Evolutionary conservation across 2,113 vertebrate species (phyloP).

Genomic region (Rallus limicola): DNA sequence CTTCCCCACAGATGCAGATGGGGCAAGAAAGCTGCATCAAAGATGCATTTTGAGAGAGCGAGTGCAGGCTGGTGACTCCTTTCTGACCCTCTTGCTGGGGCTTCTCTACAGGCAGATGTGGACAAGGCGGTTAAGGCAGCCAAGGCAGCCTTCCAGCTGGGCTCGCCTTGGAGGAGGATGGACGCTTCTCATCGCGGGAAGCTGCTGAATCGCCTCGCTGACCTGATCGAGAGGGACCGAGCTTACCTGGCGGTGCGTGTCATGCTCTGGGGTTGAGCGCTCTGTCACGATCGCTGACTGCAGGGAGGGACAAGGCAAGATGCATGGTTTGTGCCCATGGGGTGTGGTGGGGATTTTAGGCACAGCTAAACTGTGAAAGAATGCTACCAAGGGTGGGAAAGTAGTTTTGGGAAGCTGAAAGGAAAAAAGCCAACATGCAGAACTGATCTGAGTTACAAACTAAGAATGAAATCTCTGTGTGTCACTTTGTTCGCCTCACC

Average conservation of each 20-base stretch:
- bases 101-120: slow-evolving; percentile 85
- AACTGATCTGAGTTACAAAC: background rate
- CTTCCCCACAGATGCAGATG: rapidly evolving
- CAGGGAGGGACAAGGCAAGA: background rate
- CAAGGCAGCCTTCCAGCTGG: slow-evolving; percentile 86
- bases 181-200: slow-evolving; percentile 89
- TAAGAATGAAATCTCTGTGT: rapidly evolving
- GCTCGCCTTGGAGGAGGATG: slow-evolving; percentile 94
- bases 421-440: rapidly evolving
- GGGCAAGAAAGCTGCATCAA: background rate
- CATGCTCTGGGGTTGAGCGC: rapidly evolving
- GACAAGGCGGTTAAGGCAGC: slow-evolving; percentile 91
- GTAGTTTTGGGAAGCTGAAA: background rate
- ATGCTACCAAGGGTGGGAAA: background rate
- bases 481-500: background rate
- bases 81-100: background rate
- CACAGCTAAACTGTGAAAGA: background rate
- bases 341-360: background rate
- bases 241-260: slow-evolving; percentile 89
- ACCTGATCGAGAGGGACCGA: slow-evolving; percentile 90
- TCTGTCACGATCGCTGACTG: rapidly evolving
- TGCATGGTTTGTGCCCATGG: rapidly evolving
- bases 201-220: slow-evolving; percentile 85
- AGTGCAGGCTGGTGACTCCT: background rate
- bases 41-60: background rate